phyloP scores from a whole-genome alignment of 30 jellyfish, hydroid and myxozoan species.

The Pelagia noctiluca region DNA sequence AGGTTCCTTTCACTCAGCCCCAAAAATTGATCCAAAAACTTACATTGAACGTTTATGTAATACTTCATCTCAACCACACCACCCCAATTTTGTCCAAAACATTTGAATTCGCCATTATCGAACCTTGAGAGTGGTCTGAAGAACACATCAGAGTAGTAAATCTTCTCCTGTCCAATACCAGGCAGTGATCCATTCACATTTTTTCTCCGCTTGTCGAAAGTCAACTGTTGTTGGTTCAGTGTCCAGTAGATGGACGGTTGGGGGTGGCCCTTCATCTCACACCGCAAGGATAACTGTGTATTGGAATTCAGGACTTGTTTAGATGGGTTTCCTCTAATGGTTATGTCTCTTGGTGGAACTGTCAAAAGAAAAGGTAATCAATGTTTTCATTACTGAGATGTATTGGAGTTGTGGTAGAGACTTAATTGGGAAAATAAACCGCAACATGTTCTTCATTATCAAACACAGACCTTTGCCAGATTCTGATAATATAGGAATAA shows the following conservation, averaged over 20 bases:
- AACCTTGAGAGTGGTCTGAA: slow-evolving; percentile 51
- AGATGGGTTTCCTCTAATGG: slow-evolving; percentile 29
- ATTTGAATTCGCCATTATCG: slow-evolving; percentile 78
- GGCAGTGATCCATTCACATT: slow-evolving; percentile 28
- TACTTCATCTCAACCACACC: slow-evolving; percentile 66
- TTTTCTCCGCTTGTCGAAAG: slow-evolving; percentile 16
- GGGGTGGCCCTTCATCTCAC: slow-evolving; percentile 72
- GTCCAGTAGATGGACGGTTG: slow-evolving; percentile 64
- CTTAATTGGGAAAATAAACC: too few relatives aligned
- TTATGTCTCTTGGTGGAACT: slow-evolving; percentile 53
- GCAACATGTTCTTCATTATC: too few relatives aligned
- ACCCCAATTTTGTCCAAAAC: slow-evolving; percentile 74
- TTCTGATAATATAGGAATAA: too few relatives aligned
- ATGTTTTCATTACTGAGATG: too few relatives aligned
- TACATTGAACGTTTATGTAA: slow-evolving; percentile 55
- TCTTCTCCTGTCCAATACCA: slow-evolving; percentile 17
- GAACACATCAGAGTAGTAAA: slow-evolving; percentile 36
- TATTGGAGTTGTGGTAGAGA: too few relatives aligned
- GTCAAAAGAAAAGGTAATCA: neutral
- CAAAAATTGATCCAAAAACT: too few relatives aligned
- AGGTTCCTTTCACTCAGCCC: too few relatives aligned
- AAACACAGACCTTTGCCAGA: too few relatives aligned
- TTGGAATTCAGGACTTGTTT: slow-evolving; percentile 27
- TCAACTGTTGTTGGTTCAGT: slow-evolving; percentile 13
- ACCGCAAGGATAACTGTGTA: slow-evolving; percentile 14